Percentiles rank a stretch among this genome's conserved stretches.
Conservation (phyloP, 2,113 vertebrate genomes). For the Cricetomys ansorgei region DNA sequence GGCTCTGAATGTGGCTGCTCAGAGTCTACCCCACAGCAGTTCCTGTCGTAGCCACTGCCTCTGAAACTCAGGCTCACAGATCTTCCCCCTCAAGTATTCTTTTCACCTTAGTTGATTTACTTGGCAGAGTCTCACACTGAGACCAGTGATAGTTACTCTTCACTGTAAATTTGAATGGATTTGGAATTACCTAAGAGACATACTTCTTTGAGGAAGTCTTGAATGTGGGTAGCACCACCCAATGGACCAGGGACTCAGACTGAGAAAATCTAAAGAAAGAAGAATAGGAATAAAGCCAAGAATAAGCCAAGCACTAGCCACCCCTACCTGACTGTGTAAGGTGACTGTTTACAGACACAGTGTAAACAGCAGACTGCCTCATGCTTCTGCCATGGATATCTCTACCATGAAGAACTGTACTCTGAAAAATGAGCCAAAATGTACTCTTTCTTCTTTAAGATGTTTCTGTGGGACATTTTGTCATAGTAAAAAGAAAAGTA, state of each 20-base stretch:
- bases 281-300: no score
- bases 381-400: not conserved
- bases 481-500: not conserved
- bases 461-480: not conserved
- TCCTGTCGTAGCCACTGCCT: not conserved
- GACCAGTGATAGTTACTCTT: not conserved
- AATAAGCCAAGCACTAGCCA: not conserved
- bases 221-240: not conserved
- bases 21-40: not conserved
- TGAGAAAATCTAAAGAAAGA: no score
- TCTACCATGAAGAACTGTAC: not conserved
- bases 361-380: not conserved
- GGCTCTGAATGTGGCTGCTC: not conserved
- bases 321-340: not conserved
- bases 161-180: not conserved
- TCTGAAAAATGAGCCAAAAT: no score
- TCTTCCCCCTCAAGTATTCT: not conserved
- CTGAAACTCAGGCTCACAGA: not conserved
- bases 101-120: not conserved
- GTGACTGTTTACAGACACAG: not conserved
- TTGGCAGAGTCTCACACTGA: not conserved
- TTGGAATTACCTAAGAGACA: not conserved
- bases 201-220: not conserved
- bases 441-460: not conserved
- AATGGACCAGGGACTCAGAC: not conserved